Percentiles rank a stretch among this genome's conserved stretches.
These are phyloP conservation scores for Helogale parvula DNA, from an alignment of 2,113 vertebrate genomes.

Conservation along the genomic window DNA sequence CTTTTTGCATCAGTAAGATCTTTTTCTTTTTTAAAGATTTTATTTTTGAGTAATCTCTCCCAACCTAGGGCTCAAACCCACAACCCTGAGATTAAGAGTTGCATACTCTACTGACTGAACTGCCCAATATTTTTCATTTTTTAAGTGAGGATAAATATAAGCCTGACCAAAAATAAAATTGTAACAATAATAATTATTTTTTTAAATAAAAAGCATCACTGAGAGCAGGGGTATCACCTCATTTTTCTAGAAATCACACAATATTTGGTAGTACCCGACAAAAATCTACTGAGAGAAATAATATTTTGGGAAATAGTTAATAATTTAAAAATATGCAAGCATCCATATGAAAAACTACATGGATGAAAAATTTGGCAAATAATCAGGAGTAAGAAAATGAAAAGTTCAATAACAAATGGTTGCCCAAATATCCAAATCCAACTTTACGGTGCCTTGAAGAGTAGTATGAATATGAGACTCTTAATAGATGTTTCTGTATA, in stretches of 20 bases:
- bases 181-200: neutral
- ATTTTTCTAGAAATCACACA: neutral
- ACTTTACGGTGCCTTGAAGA: neutral
- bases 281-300: neutral
- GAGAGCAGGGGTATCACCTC: neutral
- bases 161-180: neutral
- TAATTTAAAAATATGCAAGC: neutral
- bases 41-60: neutral
- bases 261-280: neutral
- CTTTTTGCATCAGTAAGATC: neutral
- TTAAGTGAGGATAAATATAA: neutral
- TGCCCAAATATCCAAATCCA: neutral
- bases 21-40: constrained; percentile 6
- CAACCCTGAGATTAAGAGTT: neutral
- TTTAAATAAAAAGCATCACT: neutral
- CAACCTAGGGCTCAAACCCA: neutral
- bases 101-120: neutral
- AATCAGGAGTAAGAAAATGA: neutral
- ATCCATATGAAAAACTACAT: neutral
- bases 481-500: neutral
- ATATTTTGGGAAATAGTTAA: neutral
- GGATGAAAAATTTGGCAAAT: neutral
- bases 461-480: neutral
- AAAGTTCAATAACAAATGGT: neutral
- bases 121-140: neutral